These are phyloP conservation scores for Drosophila dunni DNA, from an alignment of 1,140 invertebrate species.

Conservation along the genomic window DNA sequence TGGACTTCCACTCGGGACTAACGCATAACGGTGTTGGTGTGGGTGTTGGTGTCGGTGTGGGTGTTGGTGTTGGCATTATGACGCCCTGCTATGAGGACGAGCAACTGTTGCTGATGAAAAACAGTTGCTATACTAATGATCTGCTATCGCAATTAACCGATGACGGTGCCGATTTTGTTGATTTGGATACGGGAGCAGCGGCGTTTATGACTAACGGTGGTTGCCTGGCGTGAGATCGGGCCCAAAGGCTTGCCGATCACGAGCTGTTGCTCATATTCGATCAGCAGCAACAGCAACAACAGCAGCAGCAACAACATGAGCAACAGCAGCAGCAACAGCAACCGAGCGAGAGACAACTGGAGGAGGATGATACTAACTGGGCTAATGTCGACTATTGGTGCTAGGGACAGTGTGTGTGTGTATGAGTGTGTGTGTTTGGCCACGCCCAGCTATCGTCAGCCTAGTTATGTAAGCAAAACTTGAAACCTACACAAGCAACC, in stretches of 20 bases:
- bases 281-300: constrained; percentile 34
- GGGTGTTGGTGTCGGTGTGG: constrained; percentile 19
- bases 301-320: constrained; percentile 39
- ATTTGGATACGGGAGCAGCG: constrained; percentile 75
- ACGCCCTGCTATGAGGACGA: constrained; percentile 64
- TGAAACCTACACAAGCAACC: background rate
- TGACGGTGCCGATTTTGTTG: constrained; percentile 75
- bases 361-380: constrained; percentile 62
- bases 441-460: constrained; percentile 10
- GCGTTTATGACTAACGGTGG: constrained; percentile 78
- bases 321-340: constrained; percentile 47
- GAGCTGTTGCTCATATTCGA: constrained; percentile 61
- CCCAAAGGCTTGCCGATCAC: constrained; percentile 48
- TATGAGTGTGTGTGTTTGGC: constrained; percentile 8
- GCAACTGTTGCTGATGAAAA: constrained; percentile 77
- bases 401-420: constrained; percentile 28
- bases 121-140: constrained; percentile 65
- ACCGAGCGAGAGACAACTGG: constrained; percentile 46
- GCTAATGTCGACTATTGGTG: constrained; percentile 75
- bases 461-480: background rate
- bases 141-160: constrained; percentile 69
- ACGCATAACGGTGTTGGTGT: constrained; percentile 40
- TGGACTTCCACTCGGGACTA: constrained; percentile 68
- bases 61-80: constrained; percentile 57
- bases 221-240: constrained; percentile 81